These are phyloP conservation scores for Remorina albescens DNA, from an alignment of 2,797 vertebrate genomes.

Conservation along the genomic window DNA sequence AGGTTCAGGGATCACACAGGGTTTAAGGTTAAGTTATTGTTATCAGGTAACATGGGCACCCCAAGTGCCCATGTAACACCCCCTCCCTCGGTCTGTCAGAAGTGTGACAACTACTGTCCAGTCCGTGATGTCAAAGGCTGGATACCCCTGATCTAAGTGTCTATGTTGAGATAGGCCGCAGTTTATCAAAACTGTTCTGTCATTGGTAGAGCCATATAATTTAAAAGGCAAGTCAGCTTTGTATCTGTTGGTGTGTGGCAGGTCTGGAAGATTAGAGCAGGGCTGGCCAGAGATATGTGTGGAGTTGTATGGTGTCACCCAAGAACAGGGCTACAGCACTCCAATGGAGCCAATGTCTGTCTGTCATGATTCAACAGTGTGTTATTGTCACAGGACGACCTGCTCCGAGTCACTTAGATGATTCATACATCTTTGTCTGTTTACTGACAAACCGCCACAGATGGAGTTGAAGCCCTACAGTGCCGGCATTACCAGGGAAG, in stretches of 20 bases:
- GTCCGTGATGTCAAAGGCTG: too few relatives aligned
- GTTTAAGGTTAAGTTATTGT: too few relatives aligned
- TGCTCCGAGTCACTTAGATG: conserved; percentile 66
- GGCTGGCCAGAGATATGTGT: conserved; percentile 1
- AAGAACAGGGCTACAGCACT: conserved; percentile 22
- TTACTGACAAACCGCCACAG: conserved; percentile 66
- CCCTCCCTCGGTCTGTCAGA: too few relatives aligned
- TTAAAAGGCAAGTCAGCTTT: conserved; percentile 33
- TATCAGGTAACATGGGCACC: too few relatives aligned
- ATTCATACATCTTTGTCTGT: conserved; percentile 79
- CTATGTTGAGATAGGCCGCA: conserved; percentile 38
- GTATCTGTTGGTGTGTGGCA: conserved; percentile 32
- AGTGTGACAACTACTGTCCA: too few relatives aligned
- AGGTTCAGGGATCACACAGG: too few relatives aligned
- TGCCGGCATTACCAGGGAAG: conserved; percentile 68
- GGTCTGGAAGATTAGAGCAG: conserved; percentile 25
- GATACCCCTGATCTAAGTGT: too few relatives aligned
- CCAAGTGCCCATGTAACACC: too few relatives aligned
- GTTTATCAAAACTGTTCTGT: conserved; percentile 41
- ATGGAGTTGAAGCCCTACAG: conserved; percentile 56
- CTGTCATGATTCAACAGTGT: conserved; percentile 60
- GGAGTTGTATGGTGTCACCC: conserved; percentile 12
- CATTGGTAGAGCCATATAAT: conserved; percentile 25
- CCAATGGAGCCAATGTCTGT: conserved; percentile 60
- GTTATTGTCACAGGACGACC: conserved; percentile 65